Evolutionary conservation across 2,888 invertebrate genomes (phyloP).

Genomic region (Caradrina kadenii): DNA sequence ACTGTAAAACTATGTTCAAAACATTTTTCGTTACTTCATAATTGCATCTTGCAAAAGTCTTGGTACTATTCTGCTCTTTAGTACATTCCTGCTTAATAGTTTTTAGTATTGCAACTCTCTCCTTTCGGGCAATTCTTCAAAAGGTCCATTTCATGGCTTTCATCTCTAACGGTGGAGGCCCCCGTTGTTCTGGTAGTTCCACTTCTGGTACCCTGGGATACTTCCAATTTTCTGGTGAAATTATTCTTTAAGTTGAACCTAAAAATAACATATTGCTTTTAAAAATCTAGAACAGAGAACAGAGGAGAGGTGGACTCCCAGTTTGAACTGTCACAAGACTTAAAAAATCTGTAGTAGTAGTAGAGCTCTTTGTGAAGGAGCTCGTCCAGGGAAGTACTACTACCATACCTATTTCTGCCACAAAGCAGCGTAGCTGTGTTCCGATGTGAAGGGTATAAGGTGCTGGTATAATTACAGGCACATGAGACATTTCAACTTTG

Average conservation of each 20-base stretch:
- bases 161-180: background rate
- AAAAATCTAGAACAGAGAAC: no score
- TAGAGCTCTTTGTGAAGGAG: no score
- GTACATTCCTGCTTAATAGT: background rate
- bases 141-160: slow-evolving; percentile 18
- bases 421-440: no score
- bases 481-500: no score
- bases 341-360: no score
- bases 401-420: no score
- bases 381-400: no score
- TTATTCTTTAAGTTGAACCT: slow-evolving; percentile 39
- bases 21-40: background rate
- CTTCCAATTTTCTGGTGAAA: background rate
- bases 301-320: no score
- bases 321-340: no score
- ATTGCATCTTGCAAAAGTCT: background rate
- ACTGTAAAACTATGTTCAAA: background rate
- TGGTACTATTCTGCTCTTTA: background rate
- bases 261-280: slow-evolving; percentile 8
- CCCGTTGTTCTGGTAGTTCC: background rate
- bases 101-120: background rate
- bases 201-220: slow-evolving; percentile 8
- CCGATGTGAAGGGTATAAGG: no score
- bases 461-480: no score
- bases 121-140: slow-evolving; percentile 4